phyloP scores from a whole-genome alignment of 2,888 invertebrate genomes.

The Tanypteryx hageni region DNA sequence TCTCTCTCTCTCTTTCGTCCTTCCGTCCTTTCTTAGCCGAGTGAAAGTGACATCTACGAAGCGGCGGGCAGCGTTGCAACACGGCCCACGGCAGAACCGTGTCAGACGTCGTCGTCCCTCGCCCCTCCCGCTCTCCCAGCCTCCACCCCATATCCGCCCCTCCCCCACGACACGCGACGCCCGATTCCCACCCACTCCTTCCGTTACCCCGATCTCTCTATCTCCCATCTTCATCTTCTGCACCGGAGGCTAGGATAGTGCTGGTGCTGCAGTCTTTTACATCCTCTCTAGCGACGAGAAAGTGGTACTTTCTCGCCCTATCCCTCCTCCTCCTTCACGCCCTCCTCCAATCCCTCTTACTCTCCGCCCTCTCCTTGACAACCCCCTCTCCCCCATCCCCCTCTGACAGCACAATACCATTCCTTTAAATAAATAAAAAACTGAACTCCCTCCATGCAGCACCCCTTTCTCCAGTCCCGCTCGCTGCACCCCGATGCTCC shows the following conservation, averaged over 20 bases:
- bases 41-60: slow-evolving; percentile 14
- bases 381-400: too few species aligned
- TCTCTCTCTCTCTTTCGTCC: neutral
- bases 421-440: too few species aligned
- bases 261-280: neutral
- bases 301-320: neutral
- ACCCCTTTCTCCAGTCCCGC: too few species aligned
- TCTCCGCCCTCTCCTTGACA: neutral
- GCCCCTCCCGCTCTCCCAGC: neutral
- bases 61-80: neutral
- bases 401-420: too few species aligned
- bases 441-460: too few species aligned
- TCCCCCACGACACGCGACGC: neutral
- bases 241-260: neutral
- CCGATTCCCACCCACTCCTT: neutral
- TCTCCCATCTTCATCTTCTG: neutral
- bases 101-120: neutral
- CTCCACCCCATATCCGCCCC: too few species aligned
- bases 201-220: neutral
- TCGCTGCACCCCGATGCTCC: too few species aligned
- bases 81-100: neutral
- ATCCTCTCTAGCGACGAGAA: neutral
- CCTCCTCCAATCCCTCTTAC: neutral
- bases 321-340: neutral
- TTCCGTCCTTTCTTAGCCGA: neutral